These are phyloP conservation scores for Hippasteria phrygiana DNA, from an alignment of 53 echinoderm and acorn worm genomes.

Conservation along the genomic window DNA sequence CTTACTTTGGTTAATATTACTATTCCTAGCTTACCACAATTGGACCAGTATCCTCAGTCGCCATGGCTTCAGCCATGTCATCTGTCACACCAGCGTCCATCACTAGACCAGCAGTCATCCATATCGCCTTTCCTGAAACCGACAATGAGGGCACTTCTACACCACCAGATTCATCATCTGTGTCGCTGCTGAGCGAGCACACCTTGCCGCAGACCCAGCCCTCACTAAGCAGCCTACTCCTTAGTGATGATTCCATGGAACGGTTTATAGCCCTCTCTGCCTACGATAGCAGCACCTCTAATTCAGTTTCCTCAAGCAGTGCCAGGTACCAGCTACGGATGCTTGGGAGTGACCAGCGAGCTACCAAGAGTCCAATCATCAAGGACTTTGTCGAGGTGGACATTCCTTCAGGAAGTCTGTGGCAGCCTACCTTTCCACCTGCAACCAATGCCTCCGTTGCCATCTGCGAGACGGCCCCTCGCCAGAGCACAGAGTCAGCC, in stretches of 20 bases:
- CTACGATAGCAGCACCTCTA: not conserved
- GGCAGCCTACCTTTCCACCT: not conserved
- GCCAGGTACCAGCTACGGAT: not conserved
- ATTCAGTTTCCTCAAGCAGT: not conserved
- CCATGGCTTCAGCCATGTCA: not conserved
- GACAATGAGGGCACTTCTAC: slow-evolving; percentile 16
- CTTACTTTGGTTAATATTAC: not conserved
- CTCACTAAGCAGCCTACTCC: not conserved
- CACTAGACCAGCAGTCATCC: slow-evolving; percentile 2
- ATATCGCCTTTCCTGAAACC: slow-evolving; percentile 11
- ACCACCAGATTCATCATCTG: not conserved
- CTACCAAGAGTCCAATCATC: slow-evolving; percentile 3
- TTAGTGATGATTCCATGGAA: slow-evolving; percentile 14
- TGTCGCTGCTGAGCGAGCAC: slow-evolving; percentile 41
- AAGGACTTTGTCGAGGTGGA: slow-evolving; percentile 32
- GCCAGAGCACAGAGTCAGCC: not conserved
- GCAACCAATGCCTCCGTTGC: not conserved
- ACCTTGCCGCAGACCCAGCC: not conserved
- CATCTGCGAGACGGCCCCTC: not conserved
- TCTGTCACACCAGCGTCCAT: not conserved
- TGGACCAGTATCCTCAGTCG: not conserved
- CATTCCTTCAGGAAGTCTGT: not conserved
- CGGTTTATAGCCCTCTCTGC: slow-evolving; percentile 34
- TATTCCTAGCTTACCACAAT: not conserved
- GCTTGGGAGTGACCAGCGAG: not conserved